phyloP scores from a whole-genome alignment of 2,888 invertebrate species.

The Agonopterix alstromeriana region DNA sequence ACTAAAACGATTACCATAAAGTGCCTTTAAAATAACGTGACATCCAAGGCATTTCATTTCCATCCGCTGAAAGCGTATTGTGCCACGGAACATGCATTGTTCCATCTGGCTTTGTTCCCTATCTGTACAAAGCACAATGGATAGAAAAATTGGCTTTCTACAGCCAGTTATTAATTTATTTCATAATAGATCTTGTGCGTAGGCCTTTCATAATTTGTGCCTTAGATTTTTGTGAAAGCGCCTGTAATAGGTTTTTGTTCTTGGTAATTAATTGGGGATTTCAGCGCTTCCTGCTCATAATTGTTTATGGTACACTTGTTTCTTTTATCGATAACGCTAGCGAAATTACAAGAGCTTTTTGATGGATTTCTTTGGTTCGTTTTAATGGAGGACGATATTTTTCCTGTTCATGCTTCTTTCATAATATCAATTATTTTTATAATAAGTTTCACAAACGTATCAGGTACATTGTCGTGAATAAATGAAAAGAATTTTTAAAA shows the following conservation, averaged over 20 bases:
- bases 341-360: too few species aligned
- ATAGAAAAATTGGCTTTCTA: conserved; percentile 61
- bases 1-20: conserved; percentile 14
- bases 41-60: conserved; percentile 16
- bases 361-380: too few species aligned
- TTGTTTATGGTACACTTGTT: too few species aligned
- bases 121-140: conserved; percentile 46
- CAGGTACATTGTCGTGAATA: too few species aligned
- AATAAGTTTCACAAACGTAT: too few species aligned
- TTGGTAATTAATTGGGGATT: not conserved
- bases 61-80: conserved; percentile 19
- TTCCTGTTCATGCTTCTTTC: too few species aligned
- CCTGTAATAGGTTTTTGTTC: not conserved
- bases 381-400: too few species aligned
- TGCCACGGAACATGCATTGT: conserved; percentile 23
- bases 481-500: too few species aligned
- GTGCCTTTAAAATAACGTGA: conserved; percentile 15
- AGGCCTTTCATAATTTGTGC: conserved; percentile 15
- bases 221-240: not conserved
- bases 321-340: too few species aligned
- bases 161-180: conserved; percentile 53
- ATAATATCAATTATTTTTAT: too few species aligned
- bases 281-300: not conserved
- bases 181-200: conserved; percentile 39
- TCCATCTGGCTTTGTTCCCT: conserved; percentile 27